Conservation (phyloP, 2,888 invertebrate species). For the Glyphotaelius pellucidus region DNA sequence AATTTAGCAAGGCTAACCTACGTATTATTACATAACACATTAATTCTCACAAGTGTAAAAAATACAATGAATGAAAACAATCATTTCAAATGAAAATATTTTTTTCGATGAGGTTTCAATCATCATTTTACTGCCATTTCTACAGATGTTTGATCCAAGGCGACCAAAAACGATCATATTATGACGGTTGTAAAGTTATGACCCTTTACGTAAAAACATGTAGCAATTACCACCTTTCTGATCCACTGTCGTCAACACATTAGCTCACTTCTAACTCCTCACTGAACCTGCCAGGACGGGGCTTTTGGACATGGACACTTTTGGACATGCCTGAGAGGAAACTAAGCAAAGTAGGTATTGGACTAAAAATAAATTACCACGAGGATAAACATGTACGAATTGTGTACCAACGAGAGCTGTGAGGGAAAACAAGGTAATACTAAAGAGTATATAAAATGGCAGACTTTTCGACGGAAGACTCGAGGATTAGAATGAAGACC, state of each 20-base stretch:
- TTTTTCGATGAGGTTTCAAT: not conserved
- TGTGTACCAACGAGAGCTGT: too few relatives aligned
- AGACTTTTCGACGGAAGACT: too few relatives aligned
- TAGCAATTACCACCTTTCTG: not conserved
- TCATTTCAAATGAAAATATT: not conserved
- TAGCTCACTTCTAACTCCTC: too few relatives aligned
- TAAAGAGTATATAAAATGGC: too few relatives aligned
- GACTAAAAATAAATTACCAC: not conserved
- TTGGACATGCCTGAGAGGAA: not conserved
- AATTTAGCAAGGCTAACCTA: too few relatives aligned
- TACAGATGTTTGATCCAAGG: not conserved
- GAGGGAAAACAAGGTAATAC: too few relatives aligned
- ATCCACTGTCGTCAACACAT: not conserved
- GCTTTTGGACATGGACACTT: too few relatives aligned
- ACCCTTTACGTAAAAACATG: not conserved
- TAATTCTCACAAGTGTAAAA: not conserved
- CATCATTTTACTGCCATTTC: not conserved
- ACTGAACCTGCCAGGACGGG: too few relatives aligned
- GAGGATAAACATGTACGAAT: too few relatives aligned
- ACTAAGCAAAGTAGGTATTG: constrained; percentile 69
- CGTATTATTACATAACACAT: too few relatives aligned
- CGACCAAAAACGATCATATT: not conserved
- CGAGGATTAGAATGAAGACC: too few relatives aligned
- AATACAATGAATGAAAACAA: not conserved
- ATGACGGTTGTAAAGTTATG: not conserved